Evolutionary conservation across 2,113 vertebrate genomes (phyloP).

Genomic region (Xiphophorus hellerii): DNA sequence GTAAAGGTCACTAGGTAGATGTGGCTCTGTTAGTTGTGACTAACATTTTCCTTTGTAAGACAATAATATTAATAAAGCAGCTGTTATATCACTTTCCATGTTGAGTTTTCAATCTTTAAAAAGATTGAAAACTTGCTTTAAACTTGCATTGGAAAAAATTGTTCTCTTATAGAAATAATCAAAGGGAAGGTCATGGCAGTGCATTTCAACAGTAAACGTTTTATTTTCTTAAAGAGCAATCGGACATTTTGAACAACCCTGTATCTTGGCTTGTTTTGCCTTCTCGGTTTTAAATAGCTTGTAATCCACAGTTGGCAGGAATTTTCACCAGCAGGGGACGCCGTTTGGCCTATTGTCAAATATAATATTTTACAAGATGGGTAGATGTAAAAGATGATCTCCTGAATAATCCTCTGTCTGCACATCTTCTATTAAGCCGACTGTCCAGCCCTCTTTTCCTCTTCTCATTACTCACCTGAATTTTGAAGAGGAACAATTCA

Average conservation of each 20-base stretch:
- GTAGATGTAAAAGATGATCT: constrained; percentile 16
- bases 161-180: no score
- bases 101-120: not conserved
- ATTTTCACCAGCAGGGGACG: constrained; percentile 56
- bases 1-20: no score
- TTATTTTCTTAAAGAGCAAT: constrained; percentile 26
- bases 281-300: constrained; percentile 41
- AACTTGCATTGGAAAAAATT: no score
- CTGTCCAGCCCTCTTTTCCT: not conserved
- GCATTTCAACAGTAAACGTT: constrained; percentile 3
- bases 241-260: constrained; percentile 11
- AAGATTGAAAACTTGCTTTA: no score
- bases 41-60: no score
- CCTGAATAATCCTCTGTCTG: constrained; percentile 28
- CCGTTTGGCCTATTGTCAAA: constrained; percentile 47
- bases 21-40: no score
- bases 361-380: constrained; percentile 7
- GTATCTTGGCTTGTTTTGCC: constrained; percentile 43
- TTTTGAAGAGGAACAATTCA: not conserved
- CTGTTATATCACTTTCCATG: no score
- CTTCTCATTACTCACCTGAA: not conserved
- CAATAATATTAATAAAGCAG: no score
- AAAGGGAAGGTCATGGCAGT: no score
- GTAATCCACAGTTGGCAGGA: constrained; percentile 16
- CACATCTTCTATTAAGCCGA: not conserved